Evolutionary conservation across 2,888 invertebrate species (phyloP), one percentile per base, ranked within the genome.

Genomic region (Rosalia funebris): DNA sequence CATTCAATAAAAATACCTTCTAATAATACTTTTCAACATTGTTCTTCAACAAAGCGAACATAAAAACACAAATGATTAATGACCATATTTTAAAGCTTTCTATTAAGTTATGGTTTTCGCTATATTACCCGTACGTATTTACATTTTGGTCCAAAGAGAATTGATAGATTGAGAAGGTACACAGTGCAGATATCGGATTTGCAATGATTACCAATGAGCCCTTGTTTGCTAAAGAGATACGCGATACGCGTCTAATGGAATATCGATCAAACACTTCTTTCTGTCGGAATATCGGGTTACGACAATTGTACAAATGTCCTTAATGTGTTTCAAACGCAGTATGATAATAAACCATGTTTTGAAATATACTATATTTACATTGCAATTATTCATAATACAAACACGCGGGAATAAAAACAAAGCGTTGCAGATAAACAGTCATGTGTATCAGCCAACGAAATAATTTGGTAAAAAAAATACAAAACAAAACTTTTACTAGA

Each of bases 201-300:
- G 67, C 65, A 65, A 64, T 71, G 72, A 75, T 74, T 75, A 69
- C 58, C 65, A 66, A 69, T 68, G 57, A 67, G 62, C 61, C 65
- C 60, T 66, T 75, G 75, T 77, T 76, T 76, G 65, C 65, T 47
- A 50, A 71, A 62, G 61, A 64, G 78, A 69, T 68, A 77, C 68
- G 53, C 68, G 76, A 77, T 75, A 76, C 73, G 67, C 63, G 65
- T 71, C 75, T 80, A 80, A 80, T 80, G 80, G 80, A 79, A 78
- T 79, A 79, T 79, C 79, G 78, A 79, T 79, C 76, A 75, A 71
- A 62, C 70, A 68, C 75, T 76, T 63, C 68, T 71, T 67, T 54
- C 69, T 73, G 75, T 71, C 75, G 70, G 53, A 42, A 63, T 62
- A 71, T 74, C 62, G 53, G 50, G 53, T 75, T 73, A 69, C 73